Evolutionary conservation across 2,797 vertebrate species (phyloP).

Genomic region (Poeciliopsis gracilis): DNA sequence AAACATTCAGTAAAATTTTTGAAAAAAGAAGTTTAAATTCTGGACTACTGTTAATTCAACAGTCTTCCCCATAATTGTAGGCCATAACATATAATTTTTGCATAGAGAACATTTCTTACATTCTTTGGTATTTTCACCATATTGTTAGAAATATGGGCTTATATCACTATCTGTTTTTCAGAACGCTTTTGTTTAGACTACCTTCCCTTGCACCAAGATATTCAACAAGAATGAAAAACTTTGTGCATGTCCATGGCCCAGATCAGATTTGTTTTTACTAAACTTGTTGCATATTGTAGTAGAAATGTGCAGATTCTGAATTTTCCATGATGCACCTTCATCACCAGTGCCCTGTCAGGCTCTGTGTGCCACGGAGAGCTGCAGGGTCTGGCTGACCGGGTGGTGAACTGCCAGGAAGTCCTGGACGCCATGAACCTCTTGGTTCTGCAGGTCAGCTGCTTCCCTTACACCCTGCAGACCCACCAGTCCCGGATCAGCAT

Average conservation of each 20-base stretch:
- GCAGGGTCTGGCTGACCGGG: conserved; percentile 93
- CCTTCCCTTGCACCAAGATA: conserved; percentile 5
- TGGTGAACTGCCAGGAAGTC: conserved; percentile 97
- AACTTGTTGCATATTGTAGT: neutral
- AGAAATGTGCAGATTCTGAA: neutral
- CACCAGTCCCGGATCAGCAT: conserved; percentile 92
- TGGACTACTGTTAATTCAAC: neutral
- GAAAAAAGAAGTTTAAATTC: neutral
- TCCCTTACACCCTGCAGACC: conserved; percentile 94
- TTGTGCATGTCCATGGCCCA: neutral
- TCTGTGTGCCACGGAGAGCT: conserved; percentile 93
- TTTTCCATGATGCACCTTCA: neutral
- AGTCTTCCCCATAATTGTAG: neutral
- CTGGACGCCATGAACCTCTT: conserved; percentile 94
- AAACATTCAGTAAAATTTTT: neutral
- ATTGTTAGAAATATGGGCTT: conserved; percentile 13
- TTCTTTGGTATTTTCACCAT: neutral
- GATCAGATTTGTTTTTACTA: neutral
- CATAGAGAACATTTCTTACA: conserved; percentile 1
- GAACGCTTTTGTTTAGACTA: conserved; percentile 17
- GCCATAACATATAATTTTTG: neutral
- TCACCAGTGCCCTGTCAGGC: conserved; percentile 88
- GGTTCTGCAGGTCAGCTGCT: conserved; percentile 98
- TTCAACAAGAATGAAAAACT: conserved; percentile 4
- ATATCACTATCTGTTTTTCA: conserved; percentile 43